These are phyloP conservation scores for Hormaphis cornu DNA, from an alignment of 1,140 invertebrate species.

Conservation along the genomic window DNA sequence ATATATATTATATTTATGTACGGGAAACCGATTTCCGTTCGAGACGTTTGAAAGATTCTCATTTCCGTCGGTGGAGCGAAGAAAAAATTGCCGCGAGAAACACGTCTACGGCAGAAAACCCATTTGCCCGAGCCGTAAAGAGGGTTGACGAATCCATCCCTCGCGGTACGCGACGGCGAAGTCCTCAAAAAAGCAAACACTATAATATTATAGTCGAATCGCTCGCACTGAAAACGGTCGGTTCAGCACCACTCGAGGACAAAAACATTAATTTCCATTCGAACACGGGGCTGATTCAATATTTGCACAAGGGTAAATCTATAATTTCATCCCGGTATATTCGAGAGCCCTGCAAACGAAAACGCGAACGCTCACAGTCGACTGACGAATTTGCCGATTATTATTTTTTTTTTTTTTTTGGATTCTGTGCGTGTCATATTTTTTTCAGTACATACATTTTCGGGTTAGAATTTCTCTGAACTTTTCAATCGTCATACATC, in stretches of 20 bases:
- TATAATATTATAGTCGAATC: too few species aligned
- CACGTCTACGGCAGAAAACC: slow-evolving; percentile 6
- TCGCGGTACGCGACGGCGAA: background rate
- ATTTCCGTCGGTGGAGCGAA: slow-evolving; percentile 5
- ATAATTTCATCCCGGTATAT: slow-evolving; percentile 10
- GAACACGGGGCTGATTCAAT: slow-evolving; percentile 10
- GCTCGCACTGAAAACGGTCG: background rate
- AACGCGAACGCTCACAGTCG: background rate
- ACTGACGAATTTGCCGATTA: background rate
- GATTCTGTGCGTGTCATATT: background rate
- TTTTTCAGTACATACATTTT: too few species aligned
- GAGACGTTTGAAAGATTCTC: slow-evolving; percentile 21
- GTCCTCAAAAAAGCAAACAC: slow-evolving; percentile 9
- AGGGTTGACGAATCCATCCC: slow-evolving; percentile 16
- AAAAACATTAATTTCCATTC: background rate
- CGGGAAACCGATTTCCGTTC: slow-evolving; percentile 22
- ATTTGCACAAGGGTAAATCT: slow-evolving; percentile 16
- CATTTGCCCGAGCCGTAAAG: background rate
- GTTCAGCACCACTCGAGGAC: background rate
- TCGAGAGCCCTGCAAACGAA: background rate
- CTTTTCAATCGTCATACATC: too few species aligned
- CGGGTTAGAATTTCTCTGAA: too few species aligned
- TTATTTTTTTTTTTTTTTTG: background rate
- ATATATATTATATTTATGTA: background rate
- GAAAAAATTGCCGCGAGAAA: background rate